Percentiles rank a stretch among this genome's conserved stretches.
Conservation (phyloP, 1,140 invertebrate species). For the Anadara kagoshimensis region DNA sequence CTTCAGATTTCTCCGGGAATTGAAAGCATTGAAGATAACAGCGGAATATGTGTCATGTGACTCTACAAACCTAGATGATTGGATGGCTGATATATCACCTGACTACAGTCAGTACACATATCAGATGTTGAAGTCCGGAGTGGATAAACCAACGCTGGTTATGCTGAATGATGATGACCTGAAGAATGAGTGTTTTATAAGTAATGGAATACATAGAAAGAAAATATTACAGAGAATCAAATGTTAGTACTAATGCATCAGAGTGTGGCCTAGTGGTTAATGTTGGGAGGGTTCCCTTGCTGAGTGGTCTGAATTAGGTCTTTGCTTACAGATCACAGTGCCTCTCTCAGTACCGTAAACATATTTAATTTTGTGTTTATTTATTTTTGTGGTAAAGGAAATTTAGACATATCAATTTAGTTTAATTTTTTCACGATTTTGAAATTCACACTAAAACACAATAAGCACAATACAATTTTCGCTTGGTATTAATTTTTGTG, state of each 20-base stretch:
- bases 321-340: too few species aligned
- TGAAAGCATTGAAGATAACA: conserved; percentile 96
- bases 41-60: conserved; percentile 98
- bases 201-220: conserved; percentile 94
- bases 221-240: conserved; percentile 93
- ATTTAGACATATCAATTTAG: too few species aligned
- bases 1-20: conserved; percentile 90
- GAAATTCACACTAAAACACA: too few species aligned
- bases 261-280: neutral
- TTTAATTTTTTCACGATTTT: too few species aligned
- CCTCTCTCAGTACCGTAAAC: too few species aligned
- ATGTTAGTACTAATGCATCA: conserved; percentile 81
- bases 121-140: conserved; percentile 94
- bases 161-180: conserved; percentile 92
- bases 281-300: neutral
- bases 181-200: conserved; percentile 90
- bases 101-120: conserved; percentile 98
- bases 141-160: conserved; percentile 86
- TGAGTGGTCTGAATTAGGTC: neutral
- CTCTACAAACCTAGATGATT: conserved; percentile 91
- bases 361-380: neutral
- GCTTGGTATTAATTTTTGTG: too few species aligned
- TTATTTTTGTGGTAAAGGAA: too few species aligned
- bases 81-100: conserved; percentile 88
- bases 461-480: too few species aligned